Conservation (phyloP, 2,797 vertebrate species). For the Amblyraja radiata region DNA sequence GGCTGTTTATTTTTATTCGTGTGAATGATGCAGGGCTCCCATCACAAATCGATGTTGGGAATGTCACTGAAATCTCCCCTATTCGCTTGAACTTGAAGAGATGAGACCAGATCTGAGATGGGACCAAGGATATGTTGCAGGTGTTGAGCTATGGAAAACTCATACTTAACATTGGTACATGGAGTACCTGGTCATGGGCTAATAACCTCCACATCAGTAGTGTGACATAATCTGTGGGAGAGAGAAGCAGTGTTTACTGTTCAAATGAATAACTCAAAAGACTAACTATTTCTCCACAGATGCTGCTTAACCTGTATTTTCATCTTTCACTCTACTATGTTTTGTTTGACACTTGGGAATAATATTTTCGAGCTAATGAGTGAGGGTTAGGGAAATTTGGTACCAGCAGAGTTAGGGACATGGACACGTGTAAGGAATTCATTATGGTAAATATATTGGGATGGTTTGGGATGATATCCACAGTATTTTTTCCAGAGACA, state of each 20-base stretch:
- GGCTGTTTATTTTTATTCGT: background rate
- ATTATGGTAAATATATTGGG: background rate
- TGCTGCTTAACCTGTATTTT: too few species aligned
- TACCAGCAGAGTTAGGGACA: background rate
- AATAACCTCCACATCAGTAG: too few species aligned
- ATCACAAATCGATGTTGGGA: background rate
- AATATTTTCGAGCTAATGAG: too few species aligned
- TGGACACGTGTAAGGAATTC: background rate
- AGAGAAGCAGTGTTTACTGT: too few species aligned
- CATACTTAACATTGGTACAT: too few species aligned
- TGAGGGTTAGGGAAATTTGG: background rate
- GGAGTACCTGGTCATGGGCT: too few species aligned
- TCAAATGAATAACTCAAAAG: too few species aligned
- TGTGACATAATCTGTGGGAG: too few species aligned
- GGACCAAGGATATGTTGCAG: background rate
- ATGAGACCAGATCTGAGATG: too few species aligned
- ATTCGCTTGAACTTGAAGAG: background rate
- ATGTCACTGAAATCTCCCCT: background rate
- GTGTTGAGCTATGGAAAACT: background rate
- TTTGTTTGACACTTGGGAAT: too few species aligned
- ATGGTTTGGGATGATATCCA: background rate
- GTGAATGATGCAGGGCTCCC: background rate
- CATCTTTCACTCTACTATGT: too few species aligned
- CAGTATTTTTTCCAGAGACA: background rate
- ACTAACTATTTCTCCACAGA: too few species aligned